phyloP scores from a whole-genome alignment of 2,797 vertebrate species.

The Argya squamiceps region DNA sequence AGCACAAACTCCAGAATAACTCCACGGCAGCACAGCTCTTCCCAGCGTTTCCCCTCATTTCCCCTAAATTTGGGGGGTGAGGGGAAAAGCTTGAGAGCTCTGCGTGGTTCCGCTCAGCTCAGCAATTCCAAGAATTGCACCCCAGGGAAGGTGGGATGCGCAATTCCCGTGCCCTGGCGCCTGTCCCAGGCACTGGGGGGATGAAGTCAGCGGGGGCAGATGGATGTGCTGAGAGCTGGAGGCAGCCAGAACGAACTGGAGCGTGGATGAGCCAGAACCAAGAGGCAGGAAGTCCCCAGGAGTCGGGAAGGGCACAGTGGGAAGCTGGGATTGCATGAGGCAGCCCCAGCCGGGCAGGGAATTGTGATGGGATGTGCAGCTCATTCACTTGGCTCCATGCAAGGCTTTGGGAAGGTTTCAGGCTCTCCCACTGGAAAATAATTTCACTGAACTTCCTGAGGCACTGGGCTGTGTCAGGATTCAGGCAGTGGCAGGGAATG shows the following conservation, averaged over 20 bases:
- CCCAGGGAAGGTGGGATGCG: not conserved
- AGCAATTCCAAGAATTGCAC: not conserved
- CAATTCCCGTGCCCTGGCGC: not conserved
- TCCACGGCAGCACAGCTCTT: not conserved
- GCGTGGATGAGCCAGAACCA: constrained; percentile 15
- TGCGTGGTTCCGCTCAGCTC: not conserved
- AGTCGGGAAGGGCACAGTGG: constrained; percentile 29
- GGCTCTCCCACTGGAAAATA: not conserved
- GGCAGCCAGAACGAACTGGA: not conserved
- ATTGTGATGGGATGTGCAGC: not conserved
- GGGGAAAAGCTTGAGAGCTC: not conserved
- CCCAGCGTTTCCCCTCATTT: not conserved
- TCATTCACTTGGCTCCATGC: not conserved
- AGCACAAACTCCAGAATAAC: not conserved
- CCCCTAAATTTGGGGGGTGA: not conserved
- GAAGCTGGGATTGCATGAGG: not conserved
- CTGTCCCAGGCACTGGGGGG: not conserved
- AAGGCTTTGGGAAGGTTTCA: not conserved
- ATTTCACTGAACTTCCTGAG: not conserved
- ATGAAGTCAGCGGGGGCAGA: constrained; percentile 36
- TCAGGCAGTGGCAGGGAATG: not conserved
- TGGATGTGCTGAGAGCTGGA: constrained; percentile 42
- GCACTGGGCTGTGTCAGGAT: not conserved
- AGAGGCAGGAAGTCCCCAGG: constrained; percentile 10
- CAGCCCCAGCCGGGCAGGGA: not conserved